Evolutionary conservation across 2,797 vertebrate species (phyloP).

Genomic region (Fratercula arctica): DNA sequence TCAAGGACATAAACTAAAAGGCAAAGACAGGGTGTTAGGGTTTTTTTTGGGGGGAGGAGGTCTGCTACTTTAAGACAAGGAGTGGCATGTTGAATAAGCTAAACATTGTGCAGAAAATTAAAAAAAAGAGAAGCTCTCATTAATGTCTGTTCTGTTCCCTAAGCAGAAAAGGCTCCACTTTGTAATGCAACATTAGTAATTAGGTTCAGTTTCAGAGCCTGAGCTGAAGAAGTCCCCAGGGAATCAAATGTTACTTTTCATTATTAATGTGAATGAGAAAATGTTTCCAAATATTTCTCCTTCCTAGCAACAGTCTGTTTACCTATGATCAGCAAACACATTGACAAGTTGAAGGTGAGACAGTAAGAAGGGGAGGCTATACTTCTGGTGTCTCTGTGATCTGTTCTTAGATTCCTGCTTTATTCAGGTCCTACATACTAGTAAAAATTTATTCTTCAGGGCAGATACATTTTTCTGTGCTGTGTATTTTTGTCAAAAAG

Average conservation of each 20-base stretch:
- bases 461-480: not conserved
- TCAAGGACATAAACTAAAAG: constrained; percentile 11
- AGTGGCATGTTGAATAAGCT: constrained; percentile 1
- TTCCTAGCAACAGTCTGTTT: not conserved
- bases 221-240: constrained; percentile 49
- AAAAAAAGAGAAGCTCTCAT: not conserved
- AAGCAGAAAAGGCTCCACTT: constrained; percentile 25
- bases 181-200: constrained; percentile 58
- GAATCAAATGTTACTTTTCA: constrained; percentile 62
- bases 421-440: not conserved
- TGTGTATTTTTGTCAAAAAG: not conserved
- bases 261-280: constrained; percentile 47
- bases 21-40: not conserved
- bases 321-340: not conserved
- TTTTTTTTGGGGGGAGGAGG: not conserved
- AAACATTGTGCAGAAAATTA: constrained; percentile 37
- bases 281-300: constrained; percentile 35
- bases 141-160: not conserved
- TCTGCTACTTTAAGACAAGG: not conserved
- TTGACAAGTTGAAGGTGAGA: not conserved
- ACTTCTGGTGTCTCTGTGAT: not conserved
- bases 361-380: not conserved
- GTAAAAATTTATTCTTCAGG: not conserved
- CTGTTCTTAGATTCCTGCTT: not conserved
- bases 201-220: constrained; percentile 60